Conservation (phyloP, 2,113 vertebrate genomes). For the Entomyzon cyanotis region DNA sequence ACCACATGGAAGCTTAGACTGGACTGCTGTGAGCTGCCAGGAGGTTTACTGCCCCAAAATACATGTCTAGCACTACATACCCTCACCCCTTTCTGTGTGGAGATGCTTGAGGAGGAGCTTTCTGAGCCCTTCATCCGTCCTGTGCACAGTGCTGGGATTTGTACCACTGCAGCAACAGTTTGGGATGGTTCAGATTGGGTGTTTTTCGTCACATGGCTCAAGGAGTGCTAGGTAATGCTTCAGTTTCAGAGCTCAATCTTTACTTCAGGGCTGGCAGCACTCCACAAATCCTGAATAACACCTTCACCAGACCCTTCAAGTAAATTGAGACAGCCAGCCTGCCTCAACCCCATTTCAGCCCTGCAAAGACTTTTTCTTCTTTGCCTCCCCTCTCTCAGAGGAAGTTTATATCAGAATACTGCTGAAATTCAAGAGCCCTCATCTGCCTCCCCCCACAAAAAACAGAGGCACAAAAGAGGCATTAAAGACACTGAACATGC, state of each 20-base stretch:
- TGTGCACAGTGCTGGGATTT: background rate
- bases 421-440: slow-evolving; percentile 45
- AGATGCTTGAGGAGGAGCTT: background rate
- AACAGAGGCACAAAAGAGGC: slow-evolving; percentile 47
- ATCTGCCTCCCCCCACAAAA: background rate
- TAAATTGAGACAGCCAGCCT: background rate
- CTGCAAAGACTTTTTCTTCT: slow-evolving; percentile 38
- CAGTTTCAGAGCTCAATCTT: background rate
- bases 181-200: background rate
- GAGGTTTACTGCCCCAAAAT: background rate
- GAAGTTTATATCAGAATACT: slow-evolving; percentile 50
- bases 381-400: background rate
- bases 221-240: background rate
- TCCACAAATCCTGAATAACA: slow-evolving; percentile 24
- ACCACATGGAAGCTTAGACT: background rate
- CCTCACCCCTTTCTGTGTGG: background rate
- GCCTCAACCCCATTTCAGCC: background rate
- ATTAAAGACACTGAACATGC: slow-evolving; percentile 46
- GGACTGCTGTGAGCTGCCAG: background rate
- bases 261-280: background rate
- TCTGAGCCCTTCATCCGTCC: background rate
- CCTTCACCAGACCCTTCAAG: background rate
- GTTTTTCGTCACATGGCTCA: background rate
- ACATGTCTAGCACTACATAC: background rate
- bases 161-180: background rate